phyloP scores from a whole-genome alignment of 2,888 invertebrate genomes.

The Neria commutata region DNA sequence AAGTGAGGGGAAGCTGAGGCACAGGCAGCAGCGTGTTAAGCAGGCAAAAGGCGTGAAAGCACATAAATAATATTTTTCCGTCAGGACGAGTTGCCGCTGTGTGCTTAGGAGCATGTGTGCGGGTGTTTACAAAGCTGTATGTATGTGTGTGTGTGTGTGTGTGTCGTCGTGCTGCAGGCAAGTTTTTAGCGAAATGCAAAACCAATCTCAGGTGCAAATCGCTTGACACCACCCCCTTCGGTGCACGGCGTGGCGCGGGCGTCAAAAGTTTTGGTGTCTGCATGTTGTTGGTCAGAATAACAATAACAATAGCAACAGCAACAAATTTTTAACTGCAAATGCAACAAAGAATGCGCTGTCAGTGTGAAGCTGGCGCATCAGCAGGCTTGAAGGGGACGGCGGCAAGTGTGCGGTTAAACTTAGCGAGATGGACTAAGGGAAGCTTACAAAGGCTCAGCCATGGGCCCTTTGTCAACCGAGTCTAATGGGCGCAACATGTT shows the following conservation, averaged over 20 bases:
- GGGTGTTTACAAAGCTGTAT: neutral
- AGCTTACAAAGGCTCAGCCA: no score
- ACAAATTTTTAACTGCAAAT: neutral
- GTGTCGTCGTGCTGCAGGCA: slow-evolving; percentile 17
- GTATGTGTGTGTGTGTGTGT: slow-evolving; percentile 4
- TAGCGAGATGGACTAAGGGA: no score
- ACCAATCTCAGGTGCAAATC: slow-evolving; percentile 55
- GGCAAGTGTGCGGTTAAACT: no score
- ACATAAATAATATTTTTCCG: slow-evolving; percentile 39
- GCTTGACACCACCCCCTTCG: slow-evolving; percentile 53
- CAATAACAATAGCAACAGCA: slow-evolving; percentile 5
- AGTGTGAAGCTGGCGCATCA: no score
- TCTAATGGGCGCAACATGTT: no score
- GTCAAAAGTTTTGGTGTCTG: neutral
- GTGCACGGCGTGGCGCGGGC: no score
- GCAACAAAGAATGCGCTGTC: neutral
- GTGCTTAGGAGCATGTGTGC: neutral
- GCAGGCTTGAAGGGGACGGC: no score
- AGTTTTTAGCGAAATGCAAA: slow-evolving; percentile 36
- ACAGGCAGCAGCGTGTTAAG: slow-evolving; percentile 7
- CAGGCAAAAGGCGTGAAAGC: slow-evolving; percentile 31
- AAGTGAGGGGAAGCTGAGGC: neutral
- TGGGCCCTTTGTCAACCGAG: no score
- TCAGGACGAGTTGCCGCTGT: slow-evolving; percentile 11
- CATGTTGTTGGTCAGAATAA: neutral